Conservation (phyloP, 2,888 invertebrate species). For the Drosophila melanosoma region DNA sequence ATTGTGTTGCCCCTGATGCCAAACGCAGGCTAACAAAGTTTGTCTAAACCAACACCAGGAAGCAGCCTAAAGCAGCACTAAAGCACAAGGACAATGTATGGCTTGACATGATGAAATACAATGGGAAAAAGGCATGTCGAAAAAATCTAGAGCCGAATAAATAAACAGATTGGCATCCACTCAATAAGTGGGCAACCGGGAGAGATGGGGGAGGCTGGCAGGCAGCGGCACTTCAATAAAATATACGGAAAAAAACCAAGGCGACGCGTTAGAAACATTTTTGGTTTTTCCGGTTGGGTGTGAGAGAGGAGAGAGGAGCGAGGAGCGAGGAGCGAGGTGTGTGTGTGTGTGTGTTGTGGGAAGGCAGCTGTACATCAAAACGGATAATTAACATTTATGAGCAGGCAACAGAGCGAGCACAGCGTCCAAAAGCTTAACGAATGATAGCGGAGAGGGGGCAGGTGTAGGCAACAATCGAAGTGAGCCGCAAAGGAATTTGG, state of each 20-base stretch:
- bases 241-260: constrained; percentile 45
- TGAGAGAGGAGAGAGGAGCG: background rate
- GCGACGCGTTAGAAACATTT: constrained; percentile 34
- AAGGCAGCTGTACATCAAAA: constrained; percentile 53
- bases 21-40: constrained; percentile 79
- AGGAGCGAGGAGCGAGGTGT: background rate
- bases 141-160: constrained; percentile 56
- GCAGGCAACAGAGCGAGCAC: constrained; percentile 62
- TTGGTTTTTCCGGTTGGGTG: constrained; percentile 3
- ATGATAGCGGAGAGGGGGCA: constrained; percentile 9
- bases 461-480: constrained; percentile 61
- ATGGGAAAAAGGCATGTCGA: constrained; percentile 12
- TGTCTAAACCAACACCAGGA: constrained; percentile 63
- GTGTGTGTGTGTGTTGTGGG: background rate
- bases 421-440: constrained; percentile 32
- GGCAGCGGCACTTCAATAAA: constrained; percentile 14
- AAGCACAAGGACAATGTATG: constrained; percentile 51
- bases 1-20: constrained; percentile 45
- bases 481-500: constrained; percentile 54
- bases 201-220: background rate
- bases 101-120: constrained; percentile 34
- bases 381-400: constrained; percentile 79
- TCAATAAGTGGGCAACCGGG: constrained; percentile 1
- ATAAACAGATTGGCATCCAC: constrained; percentile 55
- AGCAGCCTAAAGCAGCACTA: constrained; percentile 59